Percentiles rank a stretch among this genome's conserved stretches.
Evolutionary conservation across 2,888 invertebrate species (phyloP).

Genomic region (Drosophila niveifrons): DNA sequence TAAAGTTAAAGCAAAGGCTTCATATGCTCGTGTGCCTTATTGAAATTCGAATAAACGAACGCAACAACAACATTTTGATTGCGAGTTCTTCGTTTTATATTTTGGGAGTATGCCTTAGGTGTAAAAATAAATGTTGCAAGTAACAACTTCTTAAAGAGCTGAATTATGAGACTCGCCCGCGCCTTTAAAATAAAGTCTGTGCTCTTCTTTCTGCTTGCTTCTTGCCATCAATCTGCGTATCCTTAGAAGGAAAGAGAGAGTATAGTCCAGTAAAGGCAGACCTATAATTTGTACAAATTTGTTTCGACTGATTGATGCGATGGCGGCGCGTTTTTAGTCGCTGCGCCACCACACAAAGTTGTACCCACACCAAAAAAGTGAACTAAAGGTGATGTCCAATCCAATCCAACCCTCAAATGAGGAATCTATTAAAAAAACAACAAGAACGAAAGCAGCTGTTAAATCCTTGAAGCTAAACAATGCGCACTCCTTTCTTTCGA

Average conservation of each 20-base stretch:
- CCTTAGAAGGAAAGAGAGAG: conserved; percentile 33
- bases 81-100: conserved; percentile 12
- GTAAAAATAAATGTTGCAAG: conserved; percentile 82
- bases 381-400: not conserved
- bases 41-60: conserved; percentile 80
- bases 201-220: not conserved
- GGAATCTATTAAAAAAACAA: conserved; percentile 24
- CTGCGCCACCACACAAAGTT: conserved; percentile 65
- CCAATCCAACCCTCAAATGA: not conserved
- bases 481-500: conserved; percentile 26
- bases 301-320: conserved; percentile 79
- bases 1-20: no score
- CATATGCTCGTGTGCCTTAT: conserved; percentile 68
- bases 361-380: conserved; percentile 67
- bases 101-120: conserved; percentile 70
- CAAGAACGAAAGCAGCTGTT: conserved; percentile 58
- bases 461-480: conserved; percentile 27
- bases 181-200: not conserved
- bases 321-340: conserved; percentile 59
- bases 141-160: conserved; percentile 80
- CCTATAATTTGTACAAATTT: conserved; percentile 83
- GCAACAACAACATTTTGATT: conserved; percentile 41
- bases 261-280: conserved; percentile 12
- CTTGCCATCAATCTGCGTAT: conserved; percentile 71
- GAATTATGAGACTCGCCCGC: conserved; percentile 59